Conservation (phyloP, 1,140 invertebrate genomes). For the Brachionus calyciflorus region DNA sequence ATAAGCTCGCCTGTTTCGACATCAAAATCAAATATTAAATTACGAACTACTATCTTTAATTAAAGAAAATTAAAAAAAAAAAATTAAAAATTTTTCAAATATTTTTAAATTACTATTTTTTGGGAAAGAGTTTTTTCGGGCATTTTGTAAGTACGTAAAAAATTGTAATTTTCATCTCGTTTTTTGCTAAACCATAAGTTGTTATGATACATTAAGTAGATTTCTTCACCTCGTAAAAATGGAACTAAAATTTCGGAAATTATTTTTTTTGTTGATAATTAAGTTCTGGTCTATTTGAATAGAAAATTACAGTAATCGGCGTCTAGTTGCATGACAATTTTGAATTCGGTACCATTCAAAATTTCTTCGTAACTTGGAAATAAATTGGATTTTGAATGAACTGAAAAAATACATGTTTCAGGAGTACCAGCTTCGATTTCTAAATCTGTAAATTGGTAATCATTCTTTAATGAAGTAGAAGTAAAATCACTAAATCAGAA, state of each 20-base stretch:
- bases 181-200: constrained; percentile 36
- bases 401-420: constrained; percentile 38
- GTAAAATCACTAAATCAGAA: too few relatives aligned
- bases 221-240: constrained; percentile 43
- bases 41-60: constrained; percentile 10
- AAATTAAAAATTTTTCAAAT: too few relatives aligned
- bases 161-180: constrained; percentile 39
- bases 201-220: constrained; percentile 41
- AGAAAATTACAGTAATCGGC: constrained; percentile 18
- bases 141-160: constrained; percentile 42
- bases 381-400: constrained; percentile 16
- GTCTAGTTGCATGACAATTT: constrained; percentile 26
- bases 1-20: neutral
- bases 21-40: constrained; percentile 23
- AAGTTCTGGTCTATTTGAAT: neutral
- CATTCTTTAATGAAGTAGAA: neutral
- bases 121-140: neutral
- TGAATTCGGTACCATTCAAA: constrained; percentile 43
- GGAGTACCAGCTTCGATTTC: constrained; percentile 36
- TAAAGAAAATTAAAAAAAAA: too few relatives aligned
- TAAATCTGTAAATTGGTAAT: constrained; percentile 28
- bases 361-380: constrained; percentile 41
- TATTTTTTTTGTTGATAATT: neutral
- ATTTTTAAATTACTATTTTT: neutral
- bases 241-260: neutral